Percentiles rank a stretch among this genome's conserved stretches.
These are phyloP conservation scores for Spisula subtruncata DNA, from an alignment of 2,888 invertebrate species.

Conservation along the genomic window DNA sequence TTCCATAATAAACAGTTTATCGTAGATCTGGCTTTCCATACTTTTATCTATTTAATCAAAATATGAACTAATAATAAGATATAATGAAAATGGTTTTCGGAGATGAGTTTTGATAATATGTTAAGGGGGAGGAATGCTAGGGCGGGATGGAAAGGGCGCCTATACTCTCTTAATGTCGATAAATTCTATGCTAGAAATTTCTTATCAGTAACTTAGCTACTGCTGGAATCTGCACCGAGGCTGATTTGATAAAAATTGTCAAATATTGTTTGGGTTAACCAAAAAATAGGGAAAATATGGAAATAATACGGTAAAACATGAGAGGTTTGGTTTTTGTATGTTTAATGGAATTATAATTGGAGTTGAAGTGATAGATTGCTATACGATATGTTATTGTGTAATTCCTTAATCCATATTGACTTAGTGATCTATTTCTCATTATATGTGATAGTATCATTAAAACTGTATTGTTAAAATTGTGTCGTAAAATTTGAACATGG, in stretches of 20 bases:
- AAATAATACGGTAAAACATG: too few relatives aligned
- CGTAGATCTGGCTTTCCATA: not conserved
- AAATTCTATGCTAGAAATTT: not conserved
- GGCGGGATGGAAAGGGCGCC: not conserved
- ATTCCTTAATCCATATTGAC: not conserved
- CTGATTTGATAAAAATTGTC: constrained; percentile 7
- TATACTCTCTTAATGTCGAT: not conserved
- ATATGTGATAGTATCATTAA: not conserved
- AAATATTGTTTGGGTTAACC: not conserved
- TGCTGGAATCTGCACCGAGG: not conserved
- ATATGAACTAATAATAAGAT: not conserved
- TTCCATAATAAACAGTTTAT: not conserved
- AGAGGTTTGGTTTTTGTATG: not conserved
- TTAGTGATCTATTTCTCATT: not conserved
- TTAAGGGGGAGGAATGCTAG: not conserved
- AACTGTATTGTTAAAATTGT: not conserved
- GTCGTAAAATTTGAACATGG: too few relatives aligned
- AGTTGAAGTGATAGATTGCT: not conserved
- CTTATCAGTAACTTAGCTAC: constrained; percentile 14
- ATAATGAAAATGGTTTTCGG: constrained; percentile 9
- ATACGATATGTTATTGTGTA: not conserved
- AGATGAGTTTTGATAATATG: not conserved
- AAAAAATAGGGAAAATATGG: not conserved
- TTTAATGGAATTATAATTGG: constrained; percentile 19
- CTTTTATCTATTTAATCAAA: not conserved